Evolutionary conservation across 2,113 vertebrate genomes (phyloP).

Genomic region (Microcebus griseorufus): DNA sequence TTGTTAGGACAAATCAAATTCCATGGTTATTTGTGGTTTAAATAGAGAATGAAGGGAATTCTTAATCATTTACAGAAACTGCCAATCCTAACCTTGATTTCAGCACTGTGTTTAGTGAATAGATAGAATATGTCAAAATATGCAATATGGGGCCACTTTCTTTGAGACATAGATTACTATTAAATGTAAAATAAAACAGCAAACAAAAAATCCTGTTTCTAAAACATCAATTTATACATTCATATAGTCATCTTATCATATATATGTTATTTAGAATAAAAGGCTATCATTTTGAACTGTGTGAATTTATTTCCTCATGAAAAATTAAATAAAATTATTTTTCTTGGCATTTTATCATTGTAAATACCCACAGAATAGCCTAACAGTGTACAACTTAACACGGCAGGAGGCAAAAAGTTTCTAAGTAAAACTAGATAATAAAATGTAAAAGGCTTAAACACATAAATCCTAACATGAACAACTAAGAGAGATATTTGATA

Average conservation of each 20-base stretch:
- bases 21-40: not conserved
- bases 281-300: not conserved
- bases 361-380: constrained; percentile 19
- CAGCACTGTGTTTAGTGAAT: not conserved
- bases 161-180: not conserved
- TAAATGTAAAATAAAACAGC: not conserved
- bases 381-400: not conserved
- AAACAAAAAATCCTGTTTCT: not conserved
- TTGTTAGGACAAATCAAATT: constrained; percentile 1
- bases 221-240: not conserved
- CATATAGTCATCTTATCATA: not conserved
- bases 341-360: not conserved
- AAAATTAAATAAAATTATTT: not conserved
- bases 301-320: not conserved
- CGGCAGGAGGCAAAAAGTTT: not conserved
- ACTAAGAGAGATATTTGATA: not conserved
- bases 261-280: not conserved
- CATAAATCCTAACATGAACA: not conserved
- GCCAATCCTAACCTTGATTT: not conserved
- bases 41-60: not conserved
- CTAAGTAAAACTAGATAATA: not conserved
- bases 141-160: not conserved
- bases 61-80: not conserved
- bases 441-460: not conserved
- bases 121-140: not conserved